These are phyloP conservation scores for Phyllostomus hastatus DNA, from an alignment of 2,113 vertebrate genomes.

Conservation along the genomic window DNA sequence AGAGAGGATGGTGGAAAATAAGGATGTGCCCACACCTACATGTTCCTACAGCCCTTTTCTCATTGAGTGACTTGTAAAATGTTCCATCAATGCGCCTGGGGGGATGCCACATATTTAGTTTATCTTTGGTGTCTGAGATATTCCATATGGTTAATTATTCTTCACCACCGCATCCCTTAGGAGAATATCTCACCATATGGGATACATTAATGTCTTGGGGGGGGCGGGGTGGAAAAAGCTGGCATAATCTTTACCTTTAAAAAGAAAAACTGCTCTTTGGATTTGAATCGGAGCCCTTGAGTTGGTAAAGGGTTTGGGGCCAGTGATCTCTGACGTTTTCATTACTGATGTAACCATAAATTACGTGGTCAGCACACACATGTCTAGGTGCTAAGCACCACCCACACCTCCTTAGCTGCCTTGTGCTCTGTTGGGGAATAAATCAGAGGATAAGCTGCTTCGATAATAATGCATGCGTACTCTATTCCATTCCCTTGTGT, in stretches of 20 bases:
- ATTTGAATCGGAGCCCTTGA: background rate
- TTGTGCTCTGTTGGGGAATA: background rate
- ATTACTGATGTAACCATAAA: background rate
- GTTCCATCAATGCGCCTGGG: background rate
- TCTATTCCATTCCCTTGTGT: background rate
- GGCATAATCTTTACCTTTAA: background rate
- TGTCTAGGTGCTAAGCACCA: background rate
- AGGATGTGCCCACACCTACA: background rate
- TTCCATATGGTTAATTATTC: background rate
- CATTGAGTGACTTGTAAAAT: background rate
- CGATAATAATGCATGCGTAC: accelerated
- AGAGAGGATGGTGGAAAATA: background rate
- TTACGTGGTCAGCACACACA: background rate
- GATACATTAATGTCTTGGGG: background rate
- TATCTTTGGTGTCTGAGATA: background rate
- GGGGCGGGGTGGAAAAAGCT: background rate
- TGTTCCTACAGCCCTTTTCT: background rate
- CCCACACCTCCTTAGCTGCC: background rate
- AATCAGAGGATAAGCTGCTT: background rate
- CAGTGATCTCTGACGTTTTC: background rate
- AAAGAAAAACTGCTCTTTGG: background rate
- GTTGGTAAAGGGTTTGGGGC: background rate
- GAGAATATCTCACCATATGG: background rate
- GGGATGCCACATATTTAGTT: background rate
- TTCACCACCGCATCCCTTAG: background rate